Evolutionary conservation across 35 echinoderm and acorn worm species (phyloP), one percentile per base, ranked within the genome.

Genomic region (Chiridota heheva): DNA sequence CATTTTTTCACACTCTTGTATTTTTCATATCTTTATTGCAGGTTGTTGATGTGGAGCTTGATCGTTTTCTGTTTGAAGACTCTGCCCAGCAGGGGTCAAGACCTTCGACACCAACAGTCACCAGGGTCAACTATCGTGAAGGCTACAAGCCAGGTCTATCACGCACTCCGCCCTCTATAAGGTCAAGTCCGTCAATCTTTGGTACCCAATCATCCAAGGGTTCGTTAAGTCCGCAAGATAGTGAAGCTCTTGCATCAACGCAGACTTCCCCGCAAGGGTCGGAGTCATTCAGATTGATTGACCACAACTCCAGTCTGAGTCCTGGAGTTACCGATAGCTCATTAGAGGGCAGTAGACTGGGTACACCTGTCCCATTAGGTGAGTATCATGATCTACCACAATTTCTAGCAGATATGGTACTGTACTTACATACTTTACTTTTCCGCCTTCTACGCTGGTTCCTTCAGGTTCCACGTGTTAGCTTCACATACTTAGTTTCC

Each of bases 11-110:
- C n/a, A n/a, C n/a, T n/a, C n/a, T n/a, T n/a, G n/a, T n/a, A n/a
- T 26, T 4, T 40, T 40, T 69, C 45, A 10, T 36, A 24, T 42
- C 36, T 12, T 60, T 71, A 20, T 22, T 63, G 13, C 55, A 97
- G 94, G 84, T 97, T 76, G 94, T 97, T 45, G 94, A 97, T 71
- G 94, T 97, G 3, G 94, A 97, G 66, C 61, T 97, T 13, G 94
- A 97, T 65, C 78, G 94, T 12, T 91, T 91, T 72, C 82, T 96
- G 32, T 90, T 76, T 81, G 85, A 90, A 76, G 87, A 96, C 29
- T 43, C 59, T 20, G 84, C 65, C 22, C 55, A 81, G 4, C 63
- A 77, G 22, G 25, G 74, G 25, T 96, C 87, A 0, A 76, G 92
- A 69, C 92, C 92, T 74, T 81, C 87, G 15, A 90, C 92, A 4